Evolutionary conservation across 2,888 invertebrate genomes (phyloP).

Genomic region (Quadroppia sp.): DNA sequence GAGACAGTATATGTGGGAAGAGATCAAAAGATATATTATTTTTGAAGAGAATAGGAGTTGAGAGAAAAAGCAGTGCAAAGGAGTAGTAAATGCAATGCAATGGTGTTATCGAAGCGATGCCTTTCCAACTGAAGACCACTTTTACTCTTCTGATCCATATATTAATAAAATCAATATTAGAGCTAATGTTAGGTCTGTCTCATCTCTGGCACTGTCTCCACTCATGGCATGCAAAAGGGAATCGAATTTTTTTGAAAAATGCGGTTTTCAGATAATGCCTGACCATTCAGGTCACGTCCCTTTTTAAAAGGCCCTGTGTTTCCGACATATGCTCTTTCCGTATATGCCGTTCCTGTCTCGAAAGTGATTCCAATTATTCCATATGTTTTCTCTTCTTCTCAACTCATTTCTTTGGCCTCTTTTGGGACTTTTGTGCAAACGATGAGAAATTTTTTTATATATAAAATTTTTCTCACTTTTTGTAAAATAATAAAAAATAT

Average conservation of each 20-base stretch:
- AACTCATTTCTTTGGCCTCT: not conserved
- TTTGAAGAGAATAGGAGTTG: not conserved
- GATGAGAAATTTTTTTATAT: not conserved
- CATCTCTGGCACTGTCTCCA: no score
- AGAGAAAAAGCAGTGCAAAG: not conserved
- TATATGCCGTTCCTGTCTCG: not conserved
- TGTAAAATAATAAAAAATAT: not conserved
- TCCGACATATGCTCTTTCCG: slow-evolving; percentile 25
- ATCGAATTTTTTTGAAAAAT: slow-evolving; percentile 22
- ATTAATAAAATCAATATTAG: slow-evolving; percentile 27
- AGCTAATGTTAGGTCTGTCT: not conserved
- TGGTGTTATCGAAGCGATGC: slow-evolving; percentile 2
- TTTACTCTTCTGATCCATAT: slow-evolving; percentile 7
- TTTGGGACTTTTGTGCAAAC: not conserved
- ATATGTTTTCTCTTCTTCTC: not conserved
- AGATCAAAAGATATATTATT: not conserved
- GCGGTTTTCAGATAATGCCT: slow-evolving; percentile 5
- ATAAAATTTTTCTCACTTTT: not conserved
- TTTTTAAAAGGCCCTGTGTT: not conserved
- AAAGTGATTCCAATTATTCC: slow-evolving; percentile 15
- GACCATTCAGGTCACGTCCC: slow-evolving; percentile 21
- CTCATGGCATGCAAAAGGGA: not conserved
- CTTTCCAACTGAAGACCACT: not conserved
- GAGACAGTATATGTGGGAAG: not conserved
- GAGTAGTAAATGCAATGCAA: not conserved